Conservation (phyloP, 1,140 invertebrate genomes). For the Drosophila ogumai region DNA sequence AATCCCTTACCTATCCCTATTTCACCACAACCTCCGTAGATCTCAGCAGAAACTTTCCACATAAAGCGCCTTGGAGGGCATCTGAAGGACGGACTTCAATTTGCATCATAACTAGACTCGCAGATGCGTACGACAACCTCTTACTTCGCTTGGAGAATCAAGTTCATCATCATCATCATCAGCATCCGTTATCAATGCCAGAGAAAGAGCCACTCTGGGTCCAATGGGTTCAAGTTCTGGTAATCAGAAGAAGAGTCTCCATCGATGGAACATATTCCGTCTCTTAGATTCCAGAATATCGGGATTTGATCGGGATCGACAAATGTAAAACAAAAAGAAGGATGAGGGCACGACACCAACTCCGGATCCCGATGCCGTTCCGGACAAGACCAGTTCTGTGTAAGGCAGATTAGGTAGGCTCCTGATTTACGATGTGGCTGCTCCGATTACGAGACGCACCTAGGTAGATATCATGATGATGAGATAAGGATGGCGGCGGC, state of each 20-base stretch:
- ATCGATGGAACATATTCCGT: neutral
- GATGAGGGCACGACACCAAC: neutral
- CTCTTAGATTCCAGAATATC: no score
- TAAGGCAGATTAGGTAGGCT: conserved; percentile 25
- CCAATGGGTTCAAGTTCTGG: neutral
- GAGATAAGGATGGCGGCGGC: conserved; percentile 33
- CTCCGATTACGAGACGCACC: conserved; percentile 41
- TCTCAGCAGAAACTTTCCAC: conserved; percentile 7
- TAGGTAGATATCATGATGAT: conserved; percentile 34
- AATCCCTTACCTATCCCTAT: neutral
- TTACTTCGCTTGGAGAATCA: conserved; percentile 3
- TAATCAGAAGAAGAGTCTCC: neutral
- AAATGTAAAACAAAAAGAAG: neutral
- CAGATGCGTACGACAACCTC: conserved; percentile 19
- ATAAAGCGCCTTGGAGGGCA: conserved; percentile 1
- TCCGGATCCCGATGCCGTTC: neutral
- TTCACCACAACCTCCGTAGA: conserved; percentile 1
- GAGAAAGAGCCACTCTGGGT: neutral
- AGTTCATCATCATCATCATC: conserved; percentile 4
- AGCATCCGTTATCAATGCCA: conserved; percentile 6
- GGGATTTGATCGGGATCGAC: neutral
- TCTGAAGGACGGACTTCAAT: conserved; percentile 34
- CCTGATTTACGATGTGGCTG: conserved; percentile 43
- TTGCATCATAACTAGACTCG: conserved; percentile 16
- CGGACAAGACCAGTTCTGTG: conserved; percentile 11